These are phyloP conservation scores for Sphaerophoria taeniata DNA, from an alignment of 2,888 invertebrate genomes.

Conservation along the genomic window DNA sequence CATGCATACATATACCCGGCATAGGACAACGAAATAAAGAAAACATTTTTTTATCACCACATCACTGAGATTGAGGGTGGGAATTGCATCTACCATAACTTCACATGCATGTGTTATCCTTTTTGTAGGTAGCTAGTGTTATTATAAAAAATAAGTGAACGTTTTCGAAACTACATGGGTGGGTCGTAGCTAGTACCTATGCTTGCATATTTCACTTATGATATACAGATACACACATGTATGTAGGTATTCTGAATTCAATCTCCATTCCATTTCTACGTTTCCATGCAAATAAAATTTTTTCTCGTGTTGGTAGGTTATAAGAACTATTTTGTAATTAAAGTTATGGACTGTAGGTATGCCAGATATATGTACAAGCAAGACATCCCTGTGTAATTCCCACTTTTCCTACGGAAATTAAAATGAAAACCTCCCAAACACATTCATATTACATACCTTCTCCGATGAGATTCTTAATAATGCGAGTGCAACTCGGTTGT, in stretches of 20 bases:
- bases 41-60: conserved; percentile 64
- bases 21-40: conserved; percentile 62
- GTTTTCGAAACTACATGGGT: conserved; percentile 42
- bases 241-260: conserved; percentile 25
- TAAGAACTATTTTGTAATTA: conserved; percentile 68
- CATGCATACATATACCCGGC: conserved; percentile 20
- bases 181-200: neutral
- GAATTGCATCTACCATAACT: conserved; percentile 63
- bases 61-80: conserved; percentile 69
- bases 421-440: conserved; percentile 67
- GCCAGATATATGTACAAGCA: conserved; percentile 62
- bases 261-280: conserved; percentile 45
- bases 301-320: conserved; percentile 37
- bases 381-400: conserved; percentile 61
- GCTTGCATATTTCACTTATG: too few species aligned
- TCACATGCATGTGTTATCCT: conserved; percentile 61
- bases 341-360: conserved; percentile 67
- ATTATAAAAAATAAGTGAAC: conserved; percentile 43
- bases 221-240: too few species aligned
- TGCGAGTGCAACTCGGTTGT: conserved; percentile 65
- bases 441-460: conserved; percentile 60
- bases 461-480: conserved; percentile 66
- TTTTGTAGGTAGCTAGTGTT: conserved; percentile 57
- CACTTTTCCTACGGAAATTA: conserved; percentile 67
- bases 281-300: conserved; percentile 58